Evolutionary conservation across 2,888 invertebrate genomes (phyloP).

Genomic region (Dendrolimus houi): DNA sequence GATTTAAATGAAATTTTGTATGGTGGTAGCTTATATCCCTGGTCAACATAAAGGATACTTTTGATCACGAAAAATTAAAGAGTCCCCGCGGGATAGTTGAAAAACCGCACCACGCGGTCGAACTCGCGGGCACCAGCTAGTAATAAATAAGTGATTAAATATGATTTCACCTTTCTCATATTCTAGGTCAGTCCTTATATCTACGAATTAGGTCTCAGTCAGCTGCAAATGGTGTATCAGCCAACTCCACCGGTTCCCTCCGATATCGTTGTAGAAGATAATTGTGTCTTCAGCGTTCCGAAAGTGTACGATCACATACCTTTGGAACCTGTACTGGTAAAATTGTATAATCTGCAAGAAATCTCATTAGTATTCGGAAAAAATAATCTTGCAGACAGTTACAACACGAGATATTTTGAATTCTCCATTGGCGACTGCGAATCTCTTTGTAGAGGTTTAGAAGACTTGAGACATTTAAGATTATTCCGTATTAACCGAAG

Average conservation of each 20-base stretch:
- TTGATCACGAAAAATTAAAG: too few relatives aligned
- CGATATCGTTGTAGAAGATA: conserved; percentile 44
- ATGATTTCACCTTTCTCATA: background rate
- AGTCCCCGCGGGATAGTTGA: too few relatives aligned
- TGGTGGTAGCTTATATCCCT: too few relatives aligned
- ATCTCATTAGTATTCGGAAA: conserved; percentile 53
- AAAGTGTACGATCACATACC: conserved; percentile 76
- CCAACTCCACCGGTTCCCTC: conserved; percentile 50
- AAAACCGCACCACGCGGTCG: too few relatives aligned
- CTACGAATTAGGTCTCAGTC: conserved; percentile 60
- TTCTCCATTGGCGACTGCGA: conserved; percentile 77
- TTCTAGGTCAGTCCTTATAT: conserved; percentile 69
- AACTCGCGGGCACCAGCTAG: too few relatives aligned
- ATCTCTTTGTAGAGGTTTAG: conserved; percentile 71
- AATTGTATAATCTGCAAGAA: conserved; percentile 72
- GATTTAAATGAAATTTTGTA: too few relatives aligned
- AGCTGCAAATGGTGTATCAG: conserved; percentile 72
- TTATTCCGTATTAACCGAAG: conserved; percentile 77
- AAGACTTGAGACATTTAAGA: conserved; percentile 58
- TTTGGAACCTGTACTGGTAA: conserved; percentile 67
- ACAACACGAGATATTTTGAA: conserved; percentile 77
- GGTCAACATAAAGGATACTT: too few relatives aligned
- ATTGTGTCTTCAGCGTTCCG: conserved; percentile 49
- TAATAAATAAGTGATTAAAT: too few relatives aligned
- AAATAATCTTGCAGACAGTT: conserved; percentile 68